Base-by-base conservation (phyloP, 2,888 invertebrate genomes). In the Leucania comma region DNA sequence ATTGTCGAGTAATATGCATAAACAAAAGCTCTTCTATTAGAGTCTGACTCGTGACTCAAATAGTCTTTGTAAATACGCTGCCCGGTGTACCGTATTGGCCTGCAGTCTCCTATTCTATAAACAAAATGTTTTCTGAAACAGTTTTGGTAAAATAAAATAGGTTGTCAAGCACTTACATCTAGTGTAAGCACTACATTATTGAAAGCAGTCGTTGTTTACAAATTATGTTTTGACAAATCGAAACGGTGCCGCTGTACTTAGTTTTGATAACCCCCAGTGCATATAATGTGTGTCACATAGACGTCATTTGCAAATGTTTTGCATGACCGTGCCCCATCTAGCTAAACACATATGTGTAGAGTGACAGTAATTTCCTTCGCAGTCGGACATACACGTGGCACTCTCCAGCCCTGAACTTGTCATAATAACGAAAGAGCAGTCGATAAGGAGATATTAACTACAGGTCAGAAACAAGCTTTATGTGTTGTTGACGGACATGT, bases 381-480 rank as follows among this genome's bases (percentile, higher is more conserved):
- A 32, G 12, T 26, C 12, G 46, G 9, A 42, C 12, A 20, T 72
- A 74, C 74, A 78, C 73, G 74, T 62, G 74, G 79, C 79, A 32
- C 17, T 35, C 14, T 48, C 9, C 29, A 74, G 56, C 61, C 78
- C 51, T 74, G 74, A 78, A 74, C 72, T 71, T 38, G 26, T n/a
- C 22, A 14, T 35, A 57, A 22, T 35, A 35, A 14, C 14, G 8
- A 42, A 20, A 22, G 24, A 26, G 26, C 29, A 8, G 12, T 35
- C 22, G 60, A 74, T 71, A 78, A 57, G 12, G 10, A 35, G 59
- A 68, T 60, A 32, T 26, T 20, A 42, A 32, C 38, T 38, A 22
- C 20, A 20, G 42, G 0, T 4, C 12, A 53, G 50, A 59, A 76
- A 73, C 48, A 77, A 48, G 24, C 20, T 42, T 14, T 53, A 29